These are phyloP conservation scores for Meriones psammophilus DNA, from an alignment of 2,797 vertebrate genomes.

Conservation along the genomic window DNA sequence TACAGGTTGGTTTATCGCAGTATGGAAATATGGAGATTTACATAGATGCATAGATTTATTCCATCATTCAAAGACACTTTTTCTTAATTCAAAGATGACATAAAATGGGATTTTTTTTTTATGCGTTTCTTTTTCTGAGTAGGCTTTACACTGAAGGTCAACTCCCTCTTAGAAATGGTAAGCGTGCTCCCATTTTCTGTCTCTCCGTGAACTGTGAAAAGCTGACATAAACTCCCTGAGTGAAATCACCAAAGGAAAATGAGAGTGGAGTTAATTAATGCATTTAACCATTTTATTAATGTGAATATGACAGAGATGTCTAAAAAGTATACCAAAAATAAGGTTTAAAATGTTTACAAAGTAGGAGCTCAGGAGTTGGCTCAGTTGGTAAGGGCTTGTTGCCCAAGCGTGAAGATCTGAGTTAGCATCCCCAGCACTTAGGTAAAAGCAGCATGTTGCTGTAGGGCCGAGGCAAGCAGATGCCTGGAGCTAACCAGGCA, in stretches of 20 bases:
- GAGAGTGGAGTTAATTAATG: no score
- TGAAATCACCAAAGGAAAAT: not conserved
- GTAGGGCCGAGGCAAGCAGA: no score
- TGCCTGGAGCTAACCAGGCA: no score
- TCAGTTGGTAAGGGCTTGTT: no score
- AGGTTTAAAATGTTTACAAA: no score
- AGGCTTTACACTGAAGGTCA: slow-evolving; percentile 39
- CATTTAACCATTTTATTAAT: no score
- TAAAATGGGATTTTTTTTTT: not conserved
- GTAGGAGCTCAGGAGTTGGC: no score
- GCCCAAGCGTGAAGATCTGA: no score
- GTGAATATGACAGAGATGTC: no score
- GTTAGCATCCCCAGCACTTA: no score
- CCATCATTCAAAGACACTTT: slow-evolving; percentile 40
- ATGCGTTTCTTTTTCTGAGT: not conserved
- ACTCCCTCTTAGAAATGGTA: not conserved
- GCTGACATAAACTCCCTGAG: not conserved
- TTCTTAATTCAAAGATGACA: slow-evolving; percentile 15
- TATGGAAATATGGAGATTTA: slow-evolving; percentile 6
- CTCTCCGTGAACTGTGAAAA: not conserved
- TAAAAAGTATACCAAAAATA: no score
- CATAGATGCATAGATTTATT: not conserved
- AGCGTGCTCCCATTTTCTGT: not conserved
- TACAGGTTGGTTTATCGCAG: not conserved
- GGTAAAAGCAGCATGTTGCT: no score